These are phyloP conservation scores for Pseudomyrmex cubaensis DNA, from an alignment of 1,140 invertebrate species.

Conservation along the genomic window DNA sequence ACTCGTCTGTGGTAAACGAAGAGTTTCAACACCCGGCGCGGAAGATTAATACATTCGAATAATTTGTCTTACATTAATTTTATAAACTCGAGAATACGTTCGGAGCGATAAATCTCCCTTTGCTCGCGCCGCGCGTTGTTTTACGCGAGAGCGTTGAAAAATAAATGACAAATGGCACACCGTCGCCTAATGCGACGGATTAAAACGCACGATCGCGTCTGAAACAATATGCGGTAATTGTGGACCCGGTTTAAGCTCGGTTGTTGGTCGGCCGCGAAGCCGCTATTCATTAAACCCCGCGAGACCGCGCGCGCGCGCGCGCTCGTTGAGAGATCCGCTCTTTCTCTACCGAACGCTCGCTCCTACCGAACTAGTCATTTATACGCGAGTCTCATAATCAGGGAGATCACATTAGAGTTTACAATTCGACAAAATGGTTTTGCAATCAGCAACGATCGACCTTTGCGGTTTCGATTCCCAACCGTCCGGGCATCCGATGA, in stretches of 20 bases:
- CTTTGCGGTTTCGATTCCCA: constrained; percentile 42
- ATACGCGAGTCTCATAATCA: constrained; percentile 66
- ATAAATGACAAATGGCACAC: neutral
- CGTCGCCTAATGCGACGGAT: neutral
- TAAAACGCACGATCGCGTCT: constrained; percentile 50
- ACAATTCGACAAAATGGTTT: constrained; percentile 68
- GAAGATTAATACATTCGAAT: too few relatives aligned
- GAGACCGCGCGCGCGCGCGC: neutral
- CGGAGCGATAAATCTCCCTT: neutral
- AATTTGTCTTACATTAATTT: too few relatives aligned
- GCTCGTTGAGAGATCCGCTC: constrained; percentile 34
- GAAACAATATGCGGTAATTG: constrained; percentile 57
- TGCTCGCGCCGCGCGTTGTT: neutral
- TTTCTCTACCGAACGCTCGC: constrained; percentile 4
- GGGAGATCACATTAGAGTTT: constrained; percentile 68
- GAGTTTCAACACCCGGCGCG: too few relatives aligned
- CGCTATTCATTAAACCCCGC: constrained; percentile 68
- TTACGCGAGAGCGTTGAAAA: neutral
- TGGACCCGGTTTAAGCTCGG: constrained; percentile 52
- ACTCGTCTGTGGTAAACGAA: neutral
- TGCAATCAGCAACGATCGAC: constrained; percentile 57
- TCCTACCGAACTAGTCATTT: constrained; percentile 64
- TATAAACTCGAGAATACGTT: too few relatives aligned
- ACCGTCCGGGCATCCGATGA: constrained; percentile 15
- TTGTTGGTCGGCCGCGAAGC: constrained; percentile 62